Conservation (phyloP, 35 echinoderm and acorn worm genomes). For the Stichopus chloronotus region DNA sequence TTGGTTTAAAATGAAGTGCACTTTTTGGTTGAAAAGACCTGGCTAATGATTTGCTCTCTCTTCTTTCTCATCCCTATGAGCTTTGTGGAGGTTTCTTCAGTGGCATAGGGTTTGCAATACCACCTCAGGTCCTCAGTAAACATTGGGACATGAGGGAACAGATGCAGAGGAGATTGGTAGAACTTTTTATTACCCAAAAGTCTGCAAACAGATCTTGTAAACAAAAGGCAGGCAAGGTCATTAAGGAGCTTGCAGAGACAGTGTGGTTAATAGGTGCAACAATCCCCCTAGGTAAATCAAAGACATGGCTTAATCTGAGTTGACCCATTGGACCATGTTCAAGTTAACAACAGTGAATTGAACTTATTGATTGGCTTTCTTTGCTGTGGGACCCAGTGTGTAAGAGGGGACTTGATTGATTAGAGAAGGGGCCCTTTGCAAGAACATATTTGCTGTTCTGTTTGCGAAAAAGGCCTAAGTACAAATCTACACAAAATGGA, state of each 20-base stretch:
- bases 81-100: not conserved
- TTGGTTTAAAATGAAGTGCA: constrained; percentile 44
- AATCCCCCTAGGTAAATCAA: constrained; percentile 9
- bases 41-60: not conserved
- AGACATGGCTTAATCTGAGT: not conserved
- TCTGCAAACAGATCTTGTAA: not conserved
- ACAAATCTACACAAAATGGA: not conserved
- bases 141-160: not conserved
- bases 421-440: not conserved
- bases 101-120: not conserved
- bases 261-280: not conserved
- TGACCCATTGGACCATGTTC: not conserved
- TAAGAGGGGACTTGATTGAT: not conserved
- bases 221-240: not conserved
- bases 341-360: not conserved
- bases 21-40: not conserved
- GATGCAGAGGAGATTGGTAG: not conserved
- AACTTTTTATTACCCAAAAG: not conserved
- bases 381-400: not conserved
- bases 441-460: not conserved
- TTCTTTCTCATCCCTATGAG: not conserved
- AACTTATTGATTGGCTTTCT: not conserved
- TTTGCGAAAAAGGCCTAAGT: not conserved
- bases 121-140: not conserved
- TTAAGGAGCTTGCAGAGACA: not conserved